A percentile compares a stretch with the other conserved stretches of the same genome.
phyloP scores from a whole-genome alignment of 2,113 vertebrate genomes.

The Anguilla japonica region DNA sequence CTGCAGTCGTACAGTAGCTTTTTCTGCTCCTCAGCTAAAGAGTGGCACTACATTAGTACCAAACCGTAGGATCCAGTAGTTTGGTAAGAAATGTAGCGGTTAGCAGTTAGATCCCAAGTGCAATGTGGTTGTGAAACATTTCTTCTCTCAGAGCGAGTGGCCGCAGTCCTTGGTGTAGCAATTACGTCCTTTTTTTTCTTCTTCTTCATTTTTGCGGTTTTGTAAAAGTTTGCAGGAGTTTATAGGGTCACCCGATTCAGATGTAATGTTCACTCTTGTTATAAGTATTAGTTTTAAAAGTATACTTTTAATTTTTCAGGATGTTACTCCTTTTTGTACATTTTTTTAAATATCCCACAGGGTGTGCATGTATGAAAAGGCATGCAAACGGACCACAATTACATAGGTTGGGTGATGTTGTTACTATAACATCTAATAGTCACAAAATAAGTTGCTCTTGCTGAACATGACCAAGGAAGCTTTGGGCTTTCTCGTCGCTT shows the following conservation, averaged over 20 bases:
- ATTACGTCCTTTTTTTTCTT: constrained; percentile 14
- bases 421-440: constrained; percentile 46
- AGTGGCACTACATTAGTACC: constrained; percentile 38
- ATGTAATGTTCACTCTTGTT: constrained; percentile 34
- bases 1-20: constrained; percentile 26
- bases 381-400: constrained; percentile 53
- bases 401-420: constrained; percentile 38
- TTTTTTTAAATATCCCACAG: constrained; percentile 25
- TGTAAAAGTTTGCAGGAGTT: constrained; percentile 24
- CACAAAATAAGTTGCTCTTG: constrained; percentile 42
- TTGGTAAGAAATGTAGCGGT: constrained; percentile 37
- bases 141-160: constrained; percentile 33
- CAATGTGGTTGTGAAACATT: constrained; percentile 33
- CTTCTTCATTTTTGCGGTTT: constrained; percentile 15
- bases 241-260: constrained; percentile 38
- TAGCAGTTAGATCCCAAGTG: constrained; percentile 32
- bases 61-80: constrained; percentile 30
- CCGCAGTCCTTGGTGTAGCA: constrained; percentile 27
- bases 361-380: constrained; percentile 50
- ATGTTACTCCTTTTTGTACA: constrained; percentile 32
- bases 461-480: not conserved
- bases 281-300: constrained; percentile 14
- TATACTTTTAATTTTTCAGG: constrained; percentile 26
- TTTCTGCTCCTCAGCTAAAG: constrained; percentile 29
- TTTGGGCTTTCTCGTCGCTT: not conserved